phyloP scores from a whole-genome alignment of 2,888 invertebrate species.

The Himalopsyche kuldschensis region DNA sequence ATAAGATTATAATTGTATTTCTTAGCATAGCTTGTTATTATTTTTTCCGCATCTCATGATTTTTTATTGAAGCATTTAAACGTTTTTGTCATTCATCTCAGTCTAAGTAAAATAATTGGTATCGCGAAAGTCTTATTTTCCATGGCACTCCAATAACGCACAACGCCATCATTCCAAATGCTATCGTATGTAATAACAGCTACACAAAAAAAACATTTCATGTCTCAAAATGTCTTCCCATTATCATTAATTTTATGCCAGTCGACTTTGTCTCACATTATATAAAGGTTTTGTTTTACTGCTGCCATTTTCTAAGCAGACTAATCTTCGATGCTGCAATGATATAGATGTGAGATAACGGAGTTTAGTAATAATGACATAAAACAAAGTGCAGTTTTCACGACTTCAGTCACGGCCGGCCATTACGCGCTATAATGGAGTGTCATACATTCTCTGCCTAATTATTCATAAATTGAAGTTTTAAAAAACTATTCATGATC shows the following conservation, averaged over 20 bases:
- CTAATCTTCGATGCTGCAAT: not conserved
- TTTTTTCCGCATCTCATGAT: too few relatives aligned
- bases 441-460: too few relatives aligned
- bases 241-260: not conserved
- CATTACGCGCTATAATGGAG: not conserved
- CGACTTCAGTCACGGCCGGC: not conserved
- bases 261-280: not conserved
- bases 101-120: too few relatives aligned
- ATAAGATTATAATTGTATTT: too few relatives aligned
- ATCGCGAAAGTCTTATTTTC: not conserved
- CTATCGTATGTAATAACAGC: not conserved
- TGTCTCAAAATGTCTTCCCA: not conserved
- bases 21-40: too few relatives aligned
- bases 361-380: not conserved
- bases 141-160: not conserved
- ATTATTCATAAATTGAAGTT: too few relatives aligned
- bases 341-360: not conserved
- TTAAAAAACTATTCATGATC: too few relatives aligned
- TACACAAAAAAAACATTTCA: not conserved
- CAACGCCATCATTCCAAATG: not conserved
- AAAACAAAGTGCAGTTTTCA: not conserved
- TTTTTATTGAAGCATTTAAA: too few relatives aligned
- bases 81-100: too few relatives aligned
- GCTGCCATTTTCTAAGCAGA: not conserved
- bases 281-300: not conserved